phyloP scores from a whole-genome alignment of 2,113 vertebrate genomes.

The Ptilonorhynchus violaceus region DNA sequence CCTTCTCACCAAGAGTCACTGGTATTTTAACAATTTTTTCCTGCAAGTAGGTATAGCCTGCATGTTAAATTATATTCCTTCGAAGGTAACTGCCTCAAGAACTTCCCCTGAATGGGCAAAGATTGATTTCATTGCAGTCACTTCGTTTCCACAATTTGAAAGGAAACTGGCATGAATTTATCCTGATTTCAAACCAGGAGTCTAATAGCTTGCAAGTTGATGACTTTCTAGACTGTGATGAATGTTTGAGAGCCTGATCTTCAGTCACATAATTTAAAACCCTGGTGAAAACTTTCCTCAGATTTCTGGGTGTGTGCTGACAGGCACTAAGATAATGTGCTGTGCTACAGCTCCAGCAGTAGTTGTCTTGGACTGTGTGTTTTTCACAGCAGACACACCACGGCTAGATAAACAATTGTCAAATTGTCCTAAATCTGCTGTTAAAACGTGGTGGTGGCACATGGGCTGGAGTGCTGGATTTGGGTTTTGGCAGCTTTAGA shows the following conservation, averaged over 20 bases:
- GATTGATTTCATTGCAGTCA: background rate
- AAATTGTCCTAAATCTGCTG: background rate
- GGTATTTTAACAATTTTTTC: background rate
- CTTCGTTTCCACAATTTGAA: background rate
- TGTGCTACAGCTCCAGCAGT: background rate
- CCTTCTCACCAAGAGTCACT: background rate
- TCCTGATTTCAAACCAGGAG: background rate
- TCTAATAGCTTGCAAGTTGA: background rate
- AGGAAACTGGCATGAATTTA: background rate
- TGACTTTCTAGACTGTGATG: background rate
- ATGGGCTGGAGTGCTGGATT: background rate
- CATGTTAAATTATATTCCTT: background rate
- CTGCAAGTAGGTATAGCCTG: background rate
- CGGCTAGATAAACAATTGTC: background rate
- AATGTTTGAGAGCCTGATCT: background rate
- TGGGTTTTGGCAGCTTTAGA: background rate
- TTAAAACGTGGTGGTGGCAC: fast-evolving
- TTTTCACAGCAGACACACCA: background rate
- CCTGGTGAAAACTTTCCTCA: background rate
- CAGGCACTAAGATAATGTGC: background rate
- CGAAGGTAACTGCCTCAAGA: background rate
- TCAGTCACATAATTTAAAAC: background rate
- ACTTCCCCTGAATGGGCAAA: background rate
- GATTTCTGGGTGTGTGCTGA: background rate
- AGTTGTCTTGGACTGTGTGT: background rate